Evolutionary conservation across 2,888 invertebrate genomes (phyloP).

Genomic region (Odontothrips loti): DNA sequence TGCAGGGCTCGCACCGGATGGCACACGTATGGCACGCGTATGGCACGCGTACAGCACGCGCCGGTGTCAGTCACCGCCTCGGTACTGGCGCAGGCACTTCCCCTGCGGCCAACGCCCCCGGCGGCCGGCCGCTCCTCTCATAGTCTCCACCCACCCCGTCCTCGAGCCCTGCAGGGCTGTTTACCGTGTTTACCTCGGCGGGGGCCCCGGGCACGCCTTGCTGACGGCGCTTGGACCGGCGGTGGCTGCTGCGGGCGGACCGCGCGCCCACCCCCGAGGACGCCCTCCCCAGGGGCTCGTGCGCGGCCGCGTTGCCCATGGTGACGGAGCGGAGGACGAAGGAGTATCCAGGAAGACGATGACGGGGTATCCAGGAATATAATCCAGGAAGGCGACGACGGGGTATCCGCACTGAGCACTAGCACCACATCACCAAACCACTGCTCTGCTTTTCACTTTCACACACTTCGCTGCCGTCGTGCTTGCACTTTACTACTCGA

Average conservation of each 20-base stretch:
- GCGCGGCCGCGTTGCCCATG: slow-evolving; percentile 6
- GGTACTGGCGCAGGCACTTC: too few relatives aligned
- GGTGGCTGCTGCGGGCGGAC: background rate
- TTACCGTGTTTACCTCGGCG: background rate
- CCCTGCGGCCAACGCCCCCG: too few relatives aligned
- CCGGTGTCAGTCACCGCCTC: too few relatives aligned
- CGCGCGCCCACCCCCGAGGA: background rate
- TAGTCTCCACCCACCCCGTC: too few relatives aligned
- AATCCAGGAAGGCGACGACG: background rate
- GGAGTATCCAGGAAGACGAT: background rate
- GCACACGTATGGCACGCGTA: too few relatives aligned
- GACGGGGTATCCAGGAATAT: background rate
- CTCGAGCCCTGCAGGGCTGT: too few relatives aligned
- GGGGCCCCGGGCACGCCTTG: background rate
- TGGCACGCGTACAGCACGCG: too few relatives aligned
- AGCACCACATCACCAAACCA: background rate
- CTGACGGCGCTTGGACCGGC: slow-evolving; percentile 7
- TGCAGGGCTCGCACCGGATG: too few relatives aligned
- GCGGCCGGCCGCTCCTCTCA: too few relatives aligned
- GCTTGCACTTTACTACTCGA: too few relatives aligned
- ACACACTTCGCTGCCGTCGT: too few relatives aligned
- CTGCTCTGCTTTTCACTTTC: background rate
- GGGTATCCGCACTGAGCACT: background rate
- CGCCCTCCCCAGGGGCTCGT: slow-evolving; percentile 20
- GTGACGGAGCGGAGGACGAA: background rate